Conservation (phyloP, 2,888 invertebrate species). For the Papilio gigon region DNA sequence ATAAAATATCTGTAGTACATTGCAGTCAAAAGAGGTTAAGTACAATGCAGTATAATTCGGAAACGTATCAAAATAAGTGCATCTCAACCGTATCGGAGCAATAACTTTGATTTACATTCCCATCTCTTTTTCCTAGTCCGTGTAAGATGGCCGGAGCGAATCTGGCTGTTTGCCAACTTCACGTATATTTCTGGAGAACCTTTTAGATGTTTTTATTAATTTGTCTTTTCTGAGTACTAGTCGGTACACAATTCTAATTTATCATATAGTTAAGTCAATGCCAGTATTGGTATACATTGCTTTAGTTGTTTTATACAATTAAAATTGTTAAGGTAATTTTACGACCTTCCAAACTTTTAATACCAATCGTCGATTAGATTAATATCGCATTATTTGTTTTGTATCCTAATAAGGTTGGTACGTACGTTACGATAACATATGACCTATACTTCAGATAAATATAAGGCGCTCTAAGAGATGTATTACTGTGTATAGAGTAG, state of each 20-base stretch:
- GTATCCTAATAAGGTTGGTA: too few relatives aligned
- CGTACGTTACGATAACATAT: too few relatives aligned
- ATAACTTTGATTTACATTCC: slow-evolving; percentile 50
- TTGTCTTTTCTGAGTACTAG: slow-evolving; percentile 56
- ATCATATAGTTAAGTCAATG: slow-evolving; percentile 18
- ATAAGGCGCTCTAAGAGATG: too few relatives aligned
- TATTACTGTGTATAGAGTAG: too few relatives aligned
- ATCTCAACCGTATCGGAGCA: slow-evolving; percentile 27
- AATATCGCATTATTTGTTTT: too few relatives aligned
- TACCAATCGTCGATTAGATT: too few relatives aligned
- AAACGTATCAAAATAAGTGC: slow-evolving; percentile 29
- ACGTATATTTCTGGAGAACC: slow-evolving; percentile 75
- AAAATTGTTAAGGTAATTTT: background rate
- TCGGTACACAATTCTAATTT: slow-evolving; percentile 30
- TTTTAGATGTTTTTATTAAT: slow-evolving; percentile 80
- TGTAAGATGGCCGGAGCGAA: slow-evolving; percentile 62
- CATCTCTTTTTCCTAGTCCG: slow-evolving; percentile 46
- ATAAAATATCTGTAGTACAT: too few relatives aligned
- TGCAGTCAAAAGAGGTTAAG: slow-evolving; percentile 27
- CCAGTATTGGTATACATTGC: slow-evolving; percentile 6
- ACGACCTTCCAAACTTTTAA: too few relatives aligned
- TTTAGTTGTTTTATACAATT: slow-evolving; percentile 9
- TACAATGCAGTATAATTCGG: slow-evolving; percentile 22
- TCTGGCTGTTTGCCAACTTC: slow-evolving; percentile 64
- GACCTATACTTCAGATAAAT: too few relatives aligned